Evolutionary conservation across 2,797 vertebrate genomes (phyloP).

Genomic region (Semotilus atromaculatus): DNA sequence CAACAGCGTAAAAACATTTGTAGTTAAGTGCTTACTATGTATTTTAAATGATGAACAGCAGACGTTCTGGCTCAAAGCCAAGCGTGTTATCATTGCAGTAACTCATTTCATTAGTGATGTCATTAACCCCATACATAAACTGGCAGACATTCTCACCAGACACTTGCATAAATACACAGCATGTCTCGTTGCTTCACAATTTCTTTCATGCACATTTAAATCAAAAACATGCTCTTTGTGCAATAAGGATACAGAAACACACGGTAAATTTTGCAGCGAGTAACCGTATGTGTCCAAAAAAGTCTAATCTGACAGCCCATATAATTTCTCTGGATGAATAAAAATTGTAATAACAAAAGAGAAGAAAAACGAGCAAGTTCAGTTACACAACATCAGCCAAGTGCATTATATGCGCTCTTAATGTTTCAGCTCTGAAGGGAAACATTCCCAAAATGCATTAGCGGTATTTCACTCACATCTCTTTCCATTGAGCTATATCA

Average conservation of each 20-base stretch:
- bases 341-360: constrained; percentile 16
- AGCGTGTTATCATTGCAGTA: constrained; percentile 48
- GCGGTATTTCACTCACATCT: constrained; percentile 23
- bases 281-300: constrained; percentile 21
- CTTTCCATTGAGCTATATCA: constrained; percentile 38
- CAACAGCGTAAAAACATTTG: constrained; percentile 35
- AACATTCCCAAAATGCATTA: constrained; percentile 22
- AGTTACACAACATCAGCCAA: constrained; percentile 25
- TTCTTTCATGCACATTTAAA: constrained; percentile 26
- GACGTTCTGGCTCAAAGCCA: constrained; percentile 54
- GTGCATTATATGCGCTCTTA: constrained; percentile 28
- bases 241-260: constrained; percentile 14
- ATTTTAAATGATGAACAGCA: constrained; percentile 49
- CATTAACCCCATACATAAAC: constrained; percentile 52
- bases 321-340: constrained; percentile 13
- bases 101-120: constrained; percentile 58
- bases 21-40: constrained; percentile 43
- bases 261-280: constrained; percentile 12
- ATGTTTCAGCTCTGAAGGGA: constrained; percentile 21
- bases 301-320: constrained; percentile 2
- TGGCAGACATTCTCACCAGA: constrained; percentile 47
- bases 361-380: constrained; percentile 7
- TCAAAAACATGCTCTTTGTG: constrained; percentile 15
- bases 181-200: constrained; percentile 8
- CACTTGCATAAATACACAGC: constrained; percentile 39